These are phyloP conservation scores for Amyelois transitella DNA, from an alignment of 1,140 invertebrate genomes.

Conservation along the genomic window DNA sequence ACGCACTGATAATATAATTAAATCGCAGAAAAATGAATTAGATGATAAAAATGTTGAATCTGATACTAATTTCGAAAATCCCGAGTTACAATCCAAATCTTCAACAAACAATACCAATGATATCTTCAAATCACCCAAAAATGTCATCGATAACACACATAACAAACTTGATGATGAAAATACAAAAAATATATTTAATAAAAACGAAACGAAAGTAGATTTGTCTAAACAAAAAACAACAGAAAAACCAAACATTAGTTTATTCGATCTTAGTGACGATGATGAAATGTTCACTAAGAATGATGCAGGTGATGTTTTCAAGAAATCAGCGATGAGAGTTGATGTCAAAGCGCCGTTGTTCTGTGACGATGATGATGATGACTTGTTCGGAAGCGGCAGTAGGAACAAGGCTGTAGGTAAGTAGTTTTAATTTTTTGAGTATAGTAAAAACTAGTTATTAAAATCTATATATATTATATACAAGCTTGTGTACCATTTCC, in stretches of 20 bases:
- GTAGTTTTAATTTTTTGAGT: slow-evolving; percentile 3
- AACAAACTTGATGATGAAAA: neutral
- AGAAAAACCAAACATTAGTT: neutral
- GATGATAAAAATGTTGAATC: too few relatives aligned
- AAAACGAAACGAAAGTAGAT: neutral
- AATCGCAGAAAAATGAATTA: too few relatives aligned
- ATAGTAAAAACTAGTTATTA: neutral
- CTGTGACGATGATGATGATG: slow-evolving; percentile 44
- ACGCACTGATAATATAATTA: neutral
- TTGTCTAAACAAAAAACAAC: neutral
- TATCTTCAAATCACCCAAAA: neutral
- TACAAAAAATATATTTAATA: slow-evolving; percentile 28
- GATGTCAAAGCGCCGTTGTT: slow-evolving; percentile 40
- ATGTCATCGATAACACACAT: too few relatives aligned
- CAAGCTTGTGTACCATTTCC: too few relatives aligned
- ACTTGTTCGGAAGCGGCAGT: slow-evolving; percentile 37
- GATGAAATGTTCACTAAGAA: slow-evolving; percentile 37
- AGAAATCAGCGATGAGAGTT: slow-evolving; percentile 15
- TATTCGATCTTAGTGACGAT: slow-evolving; percentile 35
- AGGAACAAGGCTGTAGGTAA: slow-evolving; percentile 19
- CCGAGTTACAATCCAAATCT: too few relatives aligned
- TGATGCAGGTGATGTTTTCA: slow-evolving; percentile 23
- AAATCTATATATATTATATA: too few relatives aligned
- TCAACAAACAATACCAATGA: too few relatives aligned
- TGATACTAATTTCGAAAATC: too few relatives aligned